A percentile compares a stretch with the other conserved stretches of the same genome.
phyloP scores from a whole-genome alignment of 2,888 invertebrate genomes.

The Eupeodes latifasciatus region DNA sequence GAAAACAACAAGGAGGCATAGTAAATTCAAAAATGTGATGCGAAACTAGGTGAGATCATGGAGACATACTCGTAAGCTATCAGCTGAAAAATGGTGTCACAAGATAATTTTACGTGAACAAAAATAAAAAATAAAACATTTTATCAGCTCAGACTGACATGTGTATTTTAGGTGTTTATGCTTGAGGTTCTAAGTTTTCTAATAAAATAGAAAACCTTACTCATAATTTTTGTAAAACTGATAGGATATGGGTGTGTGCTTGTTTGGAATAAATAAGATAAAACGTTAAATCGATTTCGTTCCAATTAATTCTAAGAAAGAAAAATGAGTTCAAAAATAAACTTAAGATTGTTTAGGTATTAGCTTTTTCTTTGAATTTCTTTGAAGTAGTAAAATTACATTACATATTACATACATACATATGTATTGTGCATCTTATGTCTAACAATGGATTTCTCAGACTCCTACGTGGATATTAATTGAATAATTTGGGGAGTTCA shows the following conservation, averaged over 20 bases:
- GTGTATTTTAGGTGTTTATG: neutral
- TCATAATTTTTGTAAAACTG: neutral
- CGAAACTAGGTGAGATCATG: conserved; percentile 66
- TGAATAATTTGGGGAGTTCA: too few relatives aligned
- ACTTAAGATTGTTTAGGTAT: neutral
- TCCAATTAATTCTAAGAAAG: conserved; percentile 1
- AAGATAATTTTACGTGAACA: conserved; percentile 50
- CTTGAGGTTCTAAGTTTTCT: conserved; percentile 1
- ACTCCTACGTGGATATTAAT: too few relatives aligned
- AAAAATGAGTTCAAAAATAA: neutral
- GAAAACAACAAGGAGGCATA: conserved; percentile 28
- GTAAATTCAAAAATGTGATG: conserved; percentile 32
- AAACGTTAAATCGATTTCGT: neutral
- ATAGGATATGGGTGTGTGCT: neutral
- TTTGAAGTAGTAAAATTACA: too few relatives aligned
- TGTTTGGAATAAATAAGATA: conserved; percentile 11
- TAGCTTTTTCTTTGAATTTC: neutral
- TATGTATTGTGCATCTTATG: too few relatives aligned
- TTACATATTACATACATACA: too few relatives aligned
- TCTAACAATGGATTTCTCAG: too few relatives aligned
- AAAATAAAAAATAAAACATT: conserved; percentile 17
- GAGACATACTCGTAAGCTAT: conserved; percentile 39
- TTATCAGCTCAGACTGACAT: conserved; percentile 12
- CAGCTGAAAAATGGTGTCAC: conserved; percentile 65
- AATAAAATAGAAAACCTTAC: neutral